Base-by-base conservation (phyloP, 2,797 vertebrate species). In the Merluccius polli region DNA sequence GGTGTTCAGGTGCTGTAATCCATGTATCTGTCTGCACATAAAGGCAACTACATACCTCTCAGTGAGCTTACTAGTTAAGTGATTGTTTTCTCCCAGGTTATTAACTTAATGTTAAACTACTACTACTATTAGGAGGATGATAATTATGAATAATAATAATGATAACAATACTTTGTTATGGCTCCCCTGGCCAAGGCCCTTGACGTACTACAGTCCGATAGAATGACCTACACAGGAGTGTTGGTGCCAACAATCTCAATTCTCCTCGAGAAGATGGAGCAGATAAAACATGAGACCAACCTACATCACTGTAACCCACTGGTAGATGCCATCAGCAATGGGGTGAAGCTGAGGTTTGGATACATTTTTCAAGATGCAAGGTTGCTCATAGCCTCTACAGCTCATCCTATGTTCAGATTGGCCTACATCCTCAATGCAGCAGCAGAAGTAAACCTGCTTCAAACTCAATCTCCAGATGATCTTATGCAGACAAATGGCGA, bases 391-490 rank as follows among this genome's bases (percentile, higher is more conserved):
- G 74, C 77, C 68, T 76, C 74, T 79, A 77, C 75, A 82, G 65
- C 70, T 75, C 75, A 79, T 79, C 75, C 75, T 38, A 75, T 75
- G 80, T 81, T 76, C 74, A 78, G 73, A 73, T n/a, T 78, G 35
- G 35, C 29, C n/a, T 81, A n/a, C 48, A 52, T 52, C 68, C 75
- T 77, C 31, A 77, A 75, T n/a, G n/a, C n/a, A n/a, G n/a, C n/a
- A 65, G 77, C 52, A 35, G 70, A 77, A 69, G 69, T 75, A 75
- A 70, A 75, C 30, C 44, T 29, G 33, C 16, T 73, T 69, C 70
- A 75, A 73, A 73, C 78, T 59, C n/a, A 65, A 15, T 73, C 32
- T 76, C 29, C 78, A 78, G 71, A 31, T 83, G 73, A 73, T 72
- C n/a, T n/a, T 72, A 73, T 73, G 33, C 18, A 73, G 31, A 79